phyloP scores from a whole-genome alignment of 2,888 invertebrate genomes.

The Xylota segnis region DNA sequence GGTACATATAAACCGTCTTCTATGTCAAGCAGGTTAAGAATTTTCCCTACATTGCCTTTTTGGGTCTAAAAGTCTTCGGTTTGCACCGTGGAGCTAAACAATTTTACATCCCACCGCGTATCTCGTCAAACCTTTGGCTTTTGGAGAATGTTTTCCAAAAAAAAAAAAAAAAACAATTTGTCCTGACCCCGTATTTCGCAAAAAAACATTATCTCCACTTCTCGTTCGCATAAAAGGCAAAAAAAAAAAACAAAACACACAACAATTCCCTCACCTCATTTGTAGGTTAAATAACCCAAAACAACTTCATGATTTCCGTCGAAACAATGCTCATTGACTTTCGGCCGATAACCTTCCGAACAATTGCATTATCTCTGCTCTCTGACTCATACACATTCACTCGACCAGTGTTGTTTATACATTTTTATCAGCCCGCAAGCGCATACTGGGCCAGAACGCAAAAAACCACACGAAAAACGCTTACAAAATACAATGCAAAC shows the following conservation, averaged over 20 bases:
- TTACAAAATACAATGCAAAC: constrained; percentile 22
- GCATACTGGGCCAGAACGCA: constrained; percentile 21
- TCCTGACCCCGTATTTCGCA: constrained; percentile 31
- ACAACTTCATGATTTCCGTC: constrained; percentile 51
- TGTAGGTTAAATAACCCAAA: constrained; percentile 10
- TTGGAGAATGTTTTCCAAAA: not conserved
- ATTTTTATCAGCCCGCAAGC: constrained; percentile 38
- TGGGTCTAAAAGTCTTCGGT: too few species aligned
- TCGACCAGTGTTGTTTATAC: constrained; percentile 42
- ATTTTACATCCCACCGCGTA: not conserved
- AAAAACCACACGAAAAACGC: constrained; percentile 7
- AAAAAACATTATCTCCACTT: constrained; percentile 17
- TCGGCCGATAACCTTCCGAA: constrained; percentile 64
- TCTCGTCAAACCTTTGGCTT: not conserved
- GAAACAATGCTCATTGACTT: constrained; percentile 53
- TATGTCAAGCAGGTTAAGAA: too few species aligned
- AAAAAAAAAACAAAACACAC: too few species aligned
- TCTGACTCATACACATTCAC: constrained; percentile 61
- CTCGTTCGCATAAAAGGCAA: not conserved
- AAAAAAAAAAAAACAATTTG: not conserved
- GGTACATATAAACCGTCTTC: too few species aligned
- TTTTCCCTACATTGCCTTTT: too few species aligned
- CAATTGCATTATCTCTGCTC: constrained; percentile 61
- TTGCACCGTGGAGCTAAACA: too few species aligned
- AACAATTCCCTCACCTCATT: not conserved